phyloP scores from a whole-genome alignment of 2,797 vertebrate genomes.

The Tolypeutes matacus region DNA sequence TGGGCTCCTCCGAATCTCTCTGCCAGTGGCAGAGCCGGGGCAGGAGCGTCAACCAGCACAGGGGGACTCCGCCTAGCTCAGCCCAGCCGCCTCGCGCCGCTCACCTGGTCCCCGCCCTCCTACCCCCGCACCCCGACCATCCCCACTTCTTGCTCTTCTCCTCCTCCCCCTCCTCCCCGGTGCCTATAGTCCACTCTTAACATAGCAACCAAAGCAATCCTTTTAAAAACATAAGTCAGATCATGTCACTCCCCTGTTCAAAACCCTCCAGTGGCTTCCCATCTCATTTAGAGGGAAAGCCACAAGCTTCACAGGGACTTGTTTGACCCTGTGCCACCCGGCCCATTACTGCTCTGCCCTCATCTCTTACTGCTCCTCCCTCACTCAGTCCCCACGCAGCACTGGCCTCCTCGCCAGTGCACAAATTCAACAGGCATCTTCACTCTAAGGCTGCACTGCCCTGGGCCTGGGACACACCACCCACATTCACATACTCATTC shows the following conservation, averaged over 20 bases:
- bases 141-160: constrained; percentile 84
- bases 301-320: neutral
- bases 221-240: neutral
- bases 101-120: constrained; percentile 82
- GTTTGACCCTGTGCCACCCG: neutral
- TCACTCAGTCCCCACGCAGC: neutral
- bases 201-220: neutral
- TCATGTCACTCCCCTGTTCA: neutral
- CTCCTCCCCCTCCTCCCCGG: constrained; percentile 82
- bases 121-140: constrained; percentile 85
- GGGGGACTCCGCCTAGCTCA: constrained; percentile 96
- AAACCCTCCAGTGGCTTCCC: neutral
- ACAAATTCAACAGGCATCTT: neutral
- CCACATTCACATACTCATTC: neutral
- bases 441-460: too few species aligned
- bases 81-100: constrained; percentile 90
- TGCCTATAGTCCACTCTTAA: neutral
- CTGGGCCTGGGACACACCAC: neutral
- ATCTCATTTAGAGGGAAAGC: neutral
- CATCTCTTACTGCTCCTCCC: neutral
- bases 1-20: constrained; percentile 91
- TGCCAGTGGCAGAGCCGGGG: constrained; percentile 92
- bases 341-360: neutral
- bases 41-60: constrained; percentile 95
- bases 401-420: neutral